phyloP scores from a whole-genome alignment of 2,797 vertebrate genomes.

The Pseudochirops cupreus region DNA sequence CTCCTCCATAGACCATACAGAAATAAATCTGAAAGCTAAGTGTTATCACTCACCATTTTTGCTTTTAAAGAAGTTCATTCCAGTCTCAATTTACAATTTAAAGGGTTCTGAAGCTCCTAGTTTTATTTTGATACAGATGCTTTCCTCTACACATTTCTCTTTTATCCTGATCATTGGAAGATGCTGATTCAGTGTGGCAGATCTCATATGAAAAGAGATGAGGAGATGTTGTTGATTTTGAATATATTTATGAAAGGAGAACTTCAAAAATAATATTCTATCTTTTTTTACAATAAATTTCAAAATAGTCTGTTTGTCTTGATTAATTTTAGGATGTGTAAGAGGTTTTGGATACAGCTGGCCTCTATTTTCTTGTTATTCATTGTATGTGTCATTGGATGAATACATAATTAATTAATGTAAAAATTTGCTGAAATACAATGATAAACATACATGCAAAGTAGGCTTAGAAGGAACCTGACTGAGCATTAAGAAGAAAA shows the following conservation, averaged over 20 bases:
- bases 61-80: neutral
- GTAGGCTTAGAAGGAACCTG: neutral
- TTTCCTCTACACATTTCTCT: neutral
- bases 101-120: neutral
- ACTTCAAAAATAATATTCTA: neutral
- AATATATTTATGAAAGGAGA: neutral
- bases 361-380: neutral
- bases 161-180: neutral
- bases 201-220: neutral
- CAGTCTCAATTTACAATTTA: neutral
- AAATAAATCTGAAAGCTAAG: neutral
- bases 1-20: neutral
- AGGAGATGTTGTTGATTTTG: neutral
- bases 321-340: neutral
- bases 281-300: neutral
- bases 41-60: neutral
- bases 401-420: neutral
- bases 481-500: neutral
- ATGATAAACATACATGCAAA: neutral
- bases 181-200: neutral
- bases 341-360: neutral
- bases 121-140: neutral
- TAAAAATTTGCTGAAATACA: neutral
- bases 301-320: neutral
- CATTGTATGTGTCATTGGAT: neutral